Evolutionary conservation across 2,888 invertebrate species (phyloP), one percentile per base, ranked within the genome.

Genomic region (Petrophora chlorosata): DNA sequence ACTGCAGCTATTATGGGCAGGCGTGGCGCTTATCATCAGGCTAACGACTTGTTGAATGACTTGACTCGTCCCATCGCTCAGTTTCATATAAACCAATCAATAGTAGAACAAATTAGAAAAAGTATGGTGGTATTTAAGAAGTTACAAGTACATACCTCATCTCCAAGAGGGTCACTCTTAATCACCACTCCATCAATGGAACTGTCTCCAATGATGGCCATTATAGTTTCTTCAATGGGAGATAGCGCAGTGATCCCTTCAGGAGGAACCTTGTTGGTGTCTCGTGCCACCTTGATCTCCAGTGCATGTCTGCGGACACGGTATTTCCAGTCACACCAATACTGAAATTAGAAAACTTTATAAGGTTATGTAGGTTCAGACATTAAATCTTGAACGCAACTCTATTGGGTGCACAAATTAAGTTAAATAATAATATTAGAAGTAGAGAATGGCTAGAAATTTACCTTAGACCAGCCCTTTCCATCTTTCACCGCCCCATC

Each of bases 261-360:
- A 1, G 76, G 71, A 1, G 68, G 56, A 0, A 65, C 56, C 10
- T 53, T 63, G 39, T 75, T 70, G 19, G 45, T 56, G 1, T 79
- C 71, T 36, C 64, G 70, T 1, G 75, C 70, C 0, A 65, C 73
- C 54, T 70, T 79, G 3, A 82, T 52, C 54, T 84, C 81, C 5
- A 82, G 45, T 0, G 82, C 79, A 22, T 77, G 67, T 53, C 82
- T 67, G 10, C 74, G 69, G 0, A 80, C 79, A n/a, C 82, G 56
- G 58, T 82, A 82, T 51, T 84, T 84, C 81, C 79, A 81, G 38
- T 84, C 83, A 64, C 80, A 82, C 82, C 82, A 85, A 52, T 79
- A 84, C 85, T 85, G 56, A 12, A 70, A 67, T 9, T 23, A 25
- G 12, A 10, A 33, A 8, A 8, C 23, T 15, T 2, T 30, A 25